Evolutionary conservation across 2,113 vertebrate genomes (phyloP).

Genomic region (Leptocoma aspasia): DNA sequence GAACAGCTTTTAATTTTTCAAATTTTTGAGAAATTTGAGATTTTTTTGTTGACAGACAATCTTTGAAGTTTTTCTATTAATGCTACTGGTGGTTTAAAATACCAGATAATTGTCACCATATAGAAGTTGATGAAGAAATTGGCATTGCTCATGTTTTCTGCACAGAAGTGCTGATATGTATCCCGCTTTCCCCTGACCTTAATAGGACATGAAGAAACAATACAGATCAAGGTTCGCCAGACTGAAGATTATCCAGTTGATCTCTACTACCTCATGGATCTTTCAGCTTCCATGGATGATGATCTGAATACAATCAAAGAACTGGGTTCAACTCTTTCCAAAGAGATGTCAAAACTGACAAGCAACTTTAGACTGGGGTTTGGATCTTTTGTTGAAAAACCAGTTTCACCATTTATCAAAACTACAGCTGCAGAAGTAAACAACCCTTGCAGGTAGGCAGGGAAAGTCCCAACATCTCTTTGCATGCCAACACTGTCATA

Average conservation of each 20-base stretch:
- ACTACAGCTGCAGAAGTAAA: constrained; percentile 81
- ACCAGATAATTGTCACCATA: neutral
- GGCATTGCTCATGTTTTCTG: neutral
- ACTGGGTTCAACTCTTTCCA: constrained; percentile 88
- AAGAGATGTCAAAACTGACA: constrained; percentile 92
- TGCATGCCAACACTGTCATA: neutral
- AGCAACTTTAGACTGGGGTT: constrained; percentile 97
- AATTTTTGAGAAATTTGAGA: neutral
- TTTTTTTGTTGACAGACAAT: neutral
- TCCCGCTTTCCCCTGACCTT: neutral
- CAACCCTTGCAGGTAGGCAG: constrained; percentile 92
- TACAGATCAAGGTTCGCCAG: constrained; percentile 89
- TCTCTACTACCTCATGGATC: constrained; percentile 98
- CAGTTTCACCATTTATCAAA: constrained; percentile 91
- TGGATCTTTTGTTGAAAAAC: constrained; percentile 98
- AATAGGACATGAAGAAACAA: constrained; percentile 82
- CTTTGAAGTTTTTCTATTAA: neutral
- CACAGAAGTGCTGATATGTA: neutral
- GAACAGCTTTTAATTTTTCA: neutral
- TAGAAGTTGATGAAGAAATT: neutral
- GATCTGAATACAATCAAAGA: constrained; percentile 90
- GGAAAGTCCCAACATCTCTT: neutral
- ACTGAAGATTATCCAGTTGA: constrained; percentile 95
- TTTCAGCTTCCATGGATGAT: constrained; percentile 93
- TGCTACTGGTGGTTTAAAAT: neutral